Base-by-base conservation (phyloP, 30 jellyfish, hydroid and myxozoan species). In the Cassiopea xamachana region DNA sequence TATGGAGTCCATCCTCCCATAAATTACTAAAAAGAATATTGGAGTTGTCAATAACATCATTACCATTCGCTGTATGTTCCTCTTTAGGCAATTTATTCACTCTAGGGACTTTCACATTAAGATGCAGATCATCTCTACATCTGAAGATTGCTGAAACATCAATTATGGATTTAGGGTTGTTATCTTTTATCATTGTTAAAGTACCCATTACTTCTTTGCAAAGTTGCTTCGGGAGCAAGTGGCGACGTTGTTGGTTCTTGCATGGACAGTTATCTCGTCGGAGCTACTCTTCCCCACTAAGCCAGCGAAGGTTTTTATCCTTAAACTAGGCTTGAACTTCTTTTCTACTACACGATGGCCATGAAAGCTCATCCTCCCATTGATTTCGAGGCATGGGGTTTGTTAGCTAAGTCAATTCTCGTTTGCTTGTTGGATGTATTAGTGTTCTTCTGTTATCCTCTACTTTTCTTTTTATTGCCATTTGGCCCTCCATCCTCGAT, bases 161-260 rank as follows among this genome's bases (percentile, higher is more conserved):
- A 39, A 17, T 47, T 73, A 6, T 18, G 62, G 82, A 73, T 17
- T 44, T 18, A 47, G 19, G 82, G 62, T 73, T 73, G 46, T 19
- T 73, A 13, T 16, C 76, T 15, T 16, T 7, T 67, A 67, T 67
- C 46, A 2, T 19, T 67, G 8, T 16, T 19, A 67, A 19, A 0
- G 76, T 55, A 16, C 0, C 69, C 68, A 7, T 6, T 68, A 45
- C 39, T 82, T 61, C 64, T 43, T 82, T 27, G 39, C 82, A 19
- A 4, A 82, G 82, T 13, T 82, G 69, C 72, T 82, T 72, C 47
- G 81, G 90, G 90, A 4, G 46, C 46, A 14, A 14, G 90, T 19
- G 46, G 43, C 46, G 76, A 67, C 0, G 46, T 67, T 19, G 76
- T 19, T 14, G 46, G 76, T 67, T 67, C 76, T 19, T 14, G 76